Conservation (phyloP, 2,888 invertebrate genomes). For the Beris morrisii region DNA sequence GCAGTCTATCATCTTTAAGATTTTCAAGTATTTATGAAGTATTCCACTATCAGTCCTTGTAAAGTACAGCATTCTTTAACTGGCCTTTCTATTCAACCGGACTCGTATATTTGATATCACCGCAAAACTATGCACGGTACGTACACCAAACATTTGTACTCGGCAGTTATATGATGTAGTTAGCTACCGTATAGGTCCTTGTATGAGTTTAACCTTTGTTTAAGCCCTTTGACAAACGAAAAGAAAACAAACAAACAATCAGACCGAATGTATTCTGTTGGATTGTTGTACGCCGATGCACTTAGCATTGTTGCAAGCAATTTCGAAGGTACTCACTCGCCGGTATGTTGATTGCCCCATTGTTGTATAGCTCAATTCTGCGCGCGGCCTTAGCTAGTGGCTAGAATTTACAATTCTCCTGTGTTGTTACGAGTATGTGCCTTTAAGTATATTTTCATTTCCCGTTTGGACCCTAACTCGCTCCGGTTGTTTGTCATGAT, state of each 20-base stretch:
- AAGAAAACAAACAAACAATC: constrained; percentile 15
- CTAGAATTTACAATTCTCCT: not conserved
- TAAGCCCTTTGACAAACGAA: constrained; percentile 6
- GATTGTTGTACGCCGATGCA: constrained; percentile 26
- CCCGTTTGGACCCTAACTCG: constrained; percentile 12
- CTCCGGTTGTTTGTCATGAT: constrained; percentile 25
- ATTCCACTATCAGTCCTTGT: no score
- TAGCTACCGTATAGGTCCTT: constrained; percentile 23
- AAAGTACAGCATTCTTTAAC: no score
- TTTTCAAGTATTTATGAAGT: no score
- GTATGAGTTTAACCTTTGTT: constrained; percentile 21
- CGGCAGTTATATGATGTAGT: constrained; percentile 1
- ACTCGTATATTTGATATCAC: no score
- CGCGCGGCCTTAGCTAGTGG: constrained; percentile 1
- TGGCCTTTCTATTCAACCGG: no score
- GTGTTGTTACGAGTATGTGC: not conserved
- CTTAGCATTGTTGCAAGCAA: constrained; percentile 21
- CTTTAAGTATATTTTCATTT: constrained; percentile 18
- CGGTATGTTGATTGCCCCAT: constrained; percentile 32
- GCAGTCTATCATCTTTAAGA: no score
- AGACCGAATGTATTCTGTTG: constrained; percentile 1
- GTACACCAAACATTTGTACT: no score
- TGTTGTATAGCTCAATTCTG: constrained; percentile 27
- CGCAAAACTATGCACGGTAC: no score
- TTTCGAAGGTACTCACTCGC: constrained; percentile 22